Conservation (phyloP, 2,113 vertebrate species). For the Pseudonaja textilis region DNA sequence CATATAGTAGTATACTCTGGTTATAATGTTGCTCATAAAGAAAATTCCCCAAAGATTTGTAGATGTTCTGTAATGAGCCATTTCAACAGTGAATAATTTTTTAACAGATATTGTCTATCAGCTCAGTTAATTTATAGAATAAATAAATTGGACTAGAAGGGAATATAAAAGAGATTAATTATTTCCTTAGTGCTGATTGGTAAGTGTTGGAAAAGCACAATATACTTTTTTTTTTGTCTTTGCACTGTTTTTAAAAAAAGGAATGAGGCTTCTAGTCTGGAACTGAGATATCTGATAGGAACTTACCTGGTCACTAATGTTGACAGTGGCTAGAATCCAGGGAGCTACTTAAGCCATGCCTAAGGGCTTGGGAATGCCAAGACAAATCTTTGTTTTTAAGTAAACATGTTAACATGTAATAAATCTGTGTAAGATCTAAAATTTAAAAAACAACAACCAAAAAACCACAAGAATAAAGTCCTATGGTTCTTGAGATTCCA, state of each 20-base stretch:
- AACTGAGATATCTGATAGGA: background rate
- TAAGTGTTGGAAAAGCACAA: background rate
- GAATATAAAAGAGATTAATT: background rate
- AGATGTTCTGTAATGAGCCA: background rate
- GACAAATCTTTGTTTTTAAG: background rate
- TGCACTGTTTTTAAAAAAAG: background rate
- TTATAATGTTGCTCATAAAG: background rate
- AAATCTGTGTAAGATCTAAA: background rate
- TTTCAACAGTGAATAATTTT: background rate
- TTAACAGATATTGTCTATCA: background rate
- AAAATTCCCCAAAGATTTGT: background rate
- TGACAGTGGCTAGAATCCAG: constrained; percentile 5
- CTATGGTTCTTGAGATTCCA: background rate
- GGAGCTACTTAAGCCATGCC: background rate
- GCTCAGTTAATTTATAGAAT: background rate
- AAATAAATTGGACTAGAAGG: background rate
- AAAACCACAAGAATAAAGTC: background rate
- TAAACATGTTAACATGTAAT: background rate
- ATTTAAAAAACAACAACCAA: background rate
- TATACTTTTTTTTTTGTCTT: background rate
- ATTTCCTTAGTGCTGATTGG: background rate
- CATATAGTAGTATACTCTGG: background rate
- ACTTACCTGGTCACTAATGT: background rate
- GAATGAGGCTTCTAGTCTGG: background rate
- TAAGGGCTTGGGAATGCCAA: background rate